Evolutionary conservation across 92 coral and sea anemone genomes (phyloP).

Genomic region (Epizoanthus illoricatus): DNA sequence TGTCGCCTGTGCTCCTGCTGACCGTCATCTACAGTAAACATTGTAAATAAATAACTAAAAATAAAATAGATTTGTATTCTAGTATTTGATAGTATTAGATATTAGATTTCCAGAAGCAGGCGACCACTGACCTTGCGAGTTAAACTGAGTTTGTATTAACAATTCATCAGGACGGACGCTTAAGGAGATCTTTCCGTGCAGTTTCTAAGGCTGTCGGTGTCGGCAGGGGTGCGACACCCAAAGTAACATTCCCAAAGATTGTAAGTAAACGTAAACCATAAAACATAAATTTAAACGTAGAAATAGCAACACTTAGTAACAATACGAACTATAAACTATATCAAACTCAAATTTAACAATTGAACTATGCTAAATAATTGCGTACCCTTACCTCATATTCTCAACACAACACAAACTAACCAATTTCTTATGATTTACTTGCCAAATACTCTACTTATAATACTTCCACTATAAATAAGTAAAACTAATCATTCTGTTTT

Average conservation of each 20-base stretch:
- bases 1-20: no score
- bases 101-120: neutral
- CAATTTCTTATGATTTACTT: no score
- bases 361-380: neutral
- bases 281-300: neutral
- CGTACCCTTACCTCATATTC: neutral
- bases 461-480: no score
- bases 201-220: conserved; percentile 69
- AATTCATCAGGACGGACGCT: conserved; percentile 40
- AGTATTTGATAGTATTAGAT: neutral
- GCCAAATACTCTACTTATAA: no score
- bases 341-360: neutral
- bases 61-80: neutral
- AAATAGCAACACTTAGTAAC: neutral
- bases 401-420: no score
- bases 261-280: conserved; percentile 31
- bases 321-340: no score
- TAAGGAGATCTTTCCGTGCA: conserved; percentile 85
- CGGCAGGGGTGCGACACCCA: conserved; percentile 2
- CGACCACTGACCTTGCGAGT: neutral
- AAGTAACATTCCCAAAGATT: conserved; percentile 16
- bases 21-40: neutral
- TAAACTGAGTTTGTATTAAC: conserved; percentile 10
- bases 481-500: no score
- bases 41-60: neutral